These are phyloP conservation scores for Limosa lapponica DNA, from an alignment of 2,797 vertebrate species.

Conservation along the genomic window DNA sequence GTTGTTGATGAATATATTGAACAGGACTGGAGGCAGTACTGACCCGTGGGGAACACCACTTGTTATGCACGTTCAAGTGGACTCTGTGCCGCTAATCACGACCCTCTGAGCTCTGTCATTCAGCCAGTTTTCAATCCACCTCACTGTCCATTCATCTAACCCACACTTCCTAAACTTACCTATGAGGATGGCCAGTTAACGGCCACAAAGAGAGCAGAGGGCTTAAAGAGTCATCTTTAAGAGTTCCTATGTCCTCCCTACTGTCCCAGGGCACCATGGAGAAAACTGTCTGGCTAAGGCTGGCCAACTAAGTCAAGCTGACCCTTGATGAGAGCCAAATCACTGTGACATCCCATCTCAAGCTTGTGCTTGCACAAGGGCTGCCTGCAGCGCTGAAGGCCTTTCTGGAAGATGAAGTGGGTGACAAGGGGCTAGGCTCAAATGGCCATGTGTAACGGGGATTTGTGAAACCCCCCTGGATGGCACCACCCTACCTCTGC, in stretches of 20 bases:
- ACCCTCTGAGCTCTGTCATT: too few relatives aligned
- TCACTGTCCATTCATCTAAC: too few relatives aligned
- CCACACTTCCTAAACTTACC: too few relatives aligned
- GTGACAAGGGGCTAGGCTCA: neutral
- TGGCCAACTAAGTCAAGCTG: neutral
- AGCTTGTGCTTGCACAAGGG: neutral
- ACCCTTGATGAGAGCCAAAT: neutral
- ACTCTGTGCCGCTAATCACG: too few relatives aligned
- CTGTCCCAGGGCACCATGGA: neutral
- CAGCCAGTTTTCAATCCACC: too few relatives aligned
- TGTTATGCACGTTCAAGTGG: too few relatives aligned
- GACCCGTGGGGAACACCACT: too few relatives aligned
- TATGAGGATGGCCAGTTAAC: too few relatives aligned
- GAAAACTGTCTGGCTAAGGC: neutral
- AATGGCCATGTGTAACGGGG: rapidly evolving
- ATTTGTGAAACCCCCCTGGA: neutral
- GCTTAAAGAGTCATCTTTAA: neutral
- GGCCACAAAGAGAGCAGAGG: neutral
- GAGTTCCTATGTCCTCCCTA: neutral
- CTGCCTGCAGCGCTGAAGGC: neutral
- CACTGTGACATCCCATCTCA: neutral
- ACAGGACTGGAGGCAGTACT: too few relatives aligned
- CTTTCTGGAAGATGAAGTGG: neutral
- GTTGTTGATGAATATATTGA: too few relatives aligned
- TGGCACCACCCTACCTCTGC: neutral